These are phyloP conservation scores for Callipepla californica DNA, from an alignment of 2,113 vertebrate genomes.

Conservation along the genomic window DNA sequence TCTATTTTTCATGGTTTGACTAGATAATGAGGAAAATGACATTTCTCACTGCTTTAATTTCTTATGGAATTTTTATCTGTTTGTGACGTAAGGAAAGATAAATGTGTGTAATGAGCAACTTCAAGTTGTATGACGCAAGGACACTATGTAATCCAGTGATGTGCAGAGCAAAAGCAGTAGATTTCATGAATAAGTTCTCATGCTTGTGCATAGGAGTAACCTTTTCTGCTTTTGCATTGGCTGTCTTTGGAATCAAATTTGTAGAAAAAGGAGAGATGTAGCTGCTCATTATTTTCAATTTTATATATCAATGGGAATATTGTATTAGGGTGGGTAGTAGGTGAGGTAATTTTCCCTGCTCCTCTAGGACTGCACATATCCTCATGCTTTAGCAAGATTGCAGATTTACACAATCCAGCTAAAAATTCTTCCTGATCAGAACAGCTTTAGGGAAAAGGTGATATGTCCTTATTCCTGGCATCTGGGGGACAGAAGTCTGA, in stretches of 20 bases:
- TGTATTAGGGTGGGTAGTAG: neutral
- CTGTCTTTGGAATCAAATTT: neutral
- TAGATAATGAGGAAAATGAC: neutral
- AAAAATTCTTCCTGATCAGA: neutral
- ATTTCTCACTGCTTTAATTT: neutral
- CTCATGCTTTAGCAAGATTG: neutral
- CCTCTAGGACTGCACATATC: neutral
- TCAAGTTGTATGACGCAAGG: neutral
- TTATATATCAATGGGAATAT: neutral
- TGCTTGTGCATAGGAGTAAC: too few species aligned
- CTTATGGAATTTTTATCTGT: neutral
- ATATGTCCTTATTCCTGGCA: neutral
- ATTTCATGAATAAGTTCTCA: accelerated
- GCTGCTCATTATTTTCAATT: neutral
- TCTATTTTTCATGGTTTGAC: neutral
- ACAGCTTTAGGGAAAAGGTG: neutral
- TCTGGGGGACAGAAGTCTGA: neutral
- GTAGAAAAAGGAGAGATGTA: neutral
- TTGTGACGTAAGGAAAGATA: neutral
- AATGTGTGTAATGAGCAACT: neutral
- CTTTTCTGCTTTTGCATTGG: neutral
- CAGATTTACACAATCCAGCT: neutral
- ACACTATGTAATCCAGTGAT: neutral
- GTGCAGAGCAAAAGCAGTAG: neutral
- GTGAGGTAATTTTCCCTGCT: neutral